Conservation (phyloP, 1,140 invertebrate species). For the Trichogramma pretiosum region DNA sequence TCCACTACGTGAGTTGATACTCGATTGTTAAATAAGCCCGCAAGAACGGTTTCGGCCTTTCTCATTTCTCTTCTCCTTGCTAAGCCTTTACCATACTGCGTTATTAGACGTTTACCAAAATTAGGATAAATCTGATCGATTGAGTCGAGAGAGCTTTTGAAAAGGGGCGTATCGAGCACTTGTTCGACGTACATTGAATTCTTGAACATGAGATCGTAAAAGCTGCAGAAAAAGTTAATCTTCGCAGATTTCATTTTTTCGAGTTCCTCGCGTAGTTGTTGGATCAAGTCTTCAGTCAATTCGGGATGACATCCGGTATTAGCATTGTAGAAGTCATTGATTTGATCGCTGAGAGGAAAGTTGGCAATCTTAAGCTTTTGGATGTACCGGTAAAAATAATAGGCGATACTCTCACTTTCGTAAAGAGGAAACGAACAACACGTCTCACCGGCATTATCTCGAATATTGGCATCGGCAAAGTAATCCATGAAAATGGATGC, state of each 20-base stretch:
- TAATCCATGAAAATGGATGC: constrained; percentile 2
- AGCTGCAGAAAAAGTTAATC: background rate
- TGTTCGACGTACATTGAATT: constrained; percentile 8
- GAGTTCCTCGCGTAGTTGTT: constrained; percentile 8
- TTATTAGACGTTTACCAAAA: constrained; percentile 7
- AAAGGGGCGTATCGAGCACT: background rate
- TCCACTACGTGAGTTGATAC: constrained; percentile 1
- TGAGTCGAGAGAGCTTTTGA: constrained; percentile 1
- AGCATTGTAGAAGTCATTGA: background rate
- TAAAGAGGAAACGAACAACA: constrained; percentile 3
- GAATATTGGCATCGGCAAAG: constrained; percentile 8
- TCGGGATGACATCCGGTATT: background rate
- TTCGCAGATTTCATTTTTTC: constrained; percentile 9
- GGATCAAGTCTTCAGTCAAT: constrained; percentile 5
- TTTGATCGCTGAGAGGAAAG: constrained; percentile 1
- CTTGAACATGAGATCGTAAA: constrained; percentile 9
- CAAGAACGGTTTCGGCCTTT: constrained; percentile 1
- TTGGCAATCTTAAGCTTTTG: constrained; percentile 3
- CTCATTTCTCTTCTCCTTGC: constrained; percentile 4
- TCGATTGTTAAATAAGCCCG: background rate
- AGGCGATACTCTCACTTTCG: constrained; percentile 1
- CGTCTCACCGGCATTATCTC: constrained; percentile 7
- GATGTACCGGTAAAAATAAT: constrained; percentile 3
- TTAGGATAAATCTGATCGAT: constrained; percentile 4
- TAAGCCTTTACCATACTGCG: constrained; percentile 8